Conservation (phyloP, 2,888 invertebrate species). For the Harpagoxenus sublaevis region DNA sequence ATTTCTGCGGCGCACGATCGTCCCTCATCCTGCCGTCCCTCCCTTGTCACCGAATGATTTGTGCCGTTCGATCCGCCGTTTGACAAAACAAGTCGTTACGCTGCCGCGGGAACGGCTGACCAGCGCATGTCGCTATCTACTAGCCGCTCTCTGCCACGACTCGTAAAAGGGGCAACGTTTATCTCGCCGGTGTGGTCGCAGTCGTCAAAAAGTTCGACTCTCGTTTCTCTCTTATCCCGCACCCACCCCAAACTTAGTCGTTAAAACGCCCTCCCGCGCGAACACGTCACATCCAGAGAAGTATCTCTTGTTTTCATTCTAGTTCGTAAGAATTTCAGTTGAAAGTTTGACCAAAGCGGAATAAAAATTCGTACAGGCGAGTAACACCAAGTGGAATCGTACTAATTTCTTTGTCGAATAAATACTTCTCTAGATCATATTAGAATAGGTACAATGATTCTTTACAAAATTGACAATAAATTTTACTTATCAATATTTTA, state of each 20-base stretch:
- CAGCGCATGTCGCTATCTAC: constrained; percentile 69
- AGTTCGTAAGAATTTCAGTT: constrained; percentile 10
- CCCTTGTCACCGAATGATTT: constrained; percentile 67
- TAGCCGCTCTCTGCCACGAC: constrained; percentile 57
- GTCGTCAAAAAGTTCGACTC: constrained; percentile 75
- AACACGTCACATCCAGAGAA: not conserved
- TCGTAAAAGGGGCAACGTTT: constrained; percentile 74
- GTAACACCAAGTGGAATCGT: not conserved
- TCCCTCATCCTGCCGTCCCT: not conserved
- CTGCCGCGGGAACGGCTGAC: constrained; percentile 65
- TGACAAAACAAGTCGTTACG: constrained; percentile 76
- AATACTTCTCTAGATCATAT: not conserved
- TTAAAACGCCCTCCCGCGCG: constrained; percentile 51
- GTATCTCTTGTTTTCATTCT: constrained; percentile 26
- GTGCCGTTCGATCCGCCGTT: constrained; percentile 66
- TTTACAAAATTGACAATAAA: not conserved
- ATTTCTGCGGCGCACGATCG: constrained; percentile 61
- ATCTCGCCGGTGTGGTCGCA: constrained; percentile 67
- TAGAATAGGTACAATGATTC: not conserved
- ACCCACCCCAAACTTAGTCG: constrained; percentile 49
- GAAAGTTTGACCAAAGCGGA: not conserved
- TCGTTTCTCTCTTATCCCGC: constrained; percentile 69
- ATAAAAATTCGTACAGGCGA: constrained; percentile 36
- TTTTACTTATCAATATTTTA: constrained; percentile 40
- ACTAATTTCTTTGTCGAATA: constrained; percentile 28